Evolutionary conservation across 2,113 vertebrate species (phyloP), one percentile per base, ranked within the genome.

Genomic region (Greenwoodochromis staneri): DNA sequence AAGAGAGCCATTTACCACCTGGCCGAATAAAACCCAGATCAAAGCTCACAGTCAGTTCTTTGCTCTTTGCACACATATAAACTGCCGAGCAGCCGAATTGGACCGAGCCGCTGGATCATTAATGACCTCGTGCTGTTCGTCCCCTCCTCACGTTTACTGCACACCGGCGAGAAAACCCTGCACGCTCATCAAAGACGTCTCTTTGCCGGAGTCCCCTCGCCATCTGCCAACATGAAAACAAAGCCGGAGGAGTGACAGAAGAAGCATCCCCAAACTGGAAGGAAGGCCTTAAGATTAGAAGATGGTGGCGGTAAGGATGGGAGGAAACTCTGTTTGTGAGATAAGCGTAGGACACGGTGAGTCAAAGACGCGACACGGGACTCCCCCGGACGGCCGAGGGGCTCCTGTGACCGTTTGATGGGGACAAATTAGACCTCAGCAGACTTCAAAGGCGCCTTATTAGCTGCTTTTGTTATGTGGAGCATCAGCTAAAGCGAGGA

Each of bases 371-470:
- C 83, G 42, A 66, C 86, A 59, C 49, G n/a, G 61, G 87, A 54
- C 47, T 36, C 86, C 17, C 51, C 29, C 2, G 9, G 84, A 80
- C 82, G 21, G 83, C 84, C 85, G 2, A 1, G 16, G 36, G 69
- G 63, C 86, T 40, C 38, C 2, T 17, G 5, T 19, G 11, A 49
- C 81, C 51, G 40, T 86, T 24, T 82, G 83, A 84, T 82, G 7
- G 69, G 57, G 86, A 88, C 89, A 92, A 85, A 93, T 88, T 55
- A 88, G 85, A 89, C 84, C 61, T 82, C 85, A 14, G 73, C 53
- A 69, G 82, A 89, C 91, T 83, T 93, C 91, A 92, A 89, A 88
- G 81, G 21, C 16, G 14, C 24, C 57, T 59, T n/a, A 83, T 88
- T 87, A 85, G 63, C 78, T 21, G 76, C 66, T 45, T 9, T 71